A percentile compares a stretch with the other conserved stretches of the same genome.
These are phyloP conservation scores for Graphium colonna DNA, from an alignment of 2,888 invertebrate genomes.

Conservation along the genomic window DNA sequence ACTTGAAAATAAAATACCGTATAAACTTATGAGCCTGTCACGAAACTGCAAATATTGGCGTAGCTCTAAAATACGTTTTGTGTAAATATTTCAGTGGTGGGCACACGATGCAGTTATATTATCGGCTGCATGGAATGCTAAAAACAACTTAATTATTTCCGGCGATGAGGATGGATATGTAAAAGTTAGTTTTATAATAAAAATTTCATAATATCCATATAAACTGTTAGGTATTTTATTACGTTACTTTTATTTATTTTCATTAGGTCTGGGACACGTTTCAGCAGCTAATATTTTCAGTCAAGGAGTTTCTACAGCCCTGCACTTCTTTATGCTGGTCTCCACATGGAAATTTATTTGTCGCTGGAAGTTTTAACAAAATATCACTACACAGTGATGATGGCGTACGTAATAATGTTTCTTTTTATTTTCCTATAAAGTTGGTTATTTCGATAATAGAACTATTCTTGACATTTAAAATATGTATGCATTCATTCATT, in stretches of 20 bases:
- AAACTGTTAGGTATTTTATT: background rate
- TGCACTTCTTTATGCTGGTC: constrained; percentile 95
- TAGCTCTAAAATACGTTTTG: too few species aligned
- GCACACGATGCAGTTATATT: constrained; percentile 97
- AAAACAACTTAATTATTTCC: constrained; percentile 93
- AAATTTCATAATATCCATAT: background rate
- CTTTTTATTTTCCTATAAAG: background rate
- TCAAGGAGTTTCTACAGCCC: constrained; percentile 92
- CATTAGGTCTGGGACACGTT: constrained; percentile 92
- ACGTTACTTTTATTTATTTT: background rate
- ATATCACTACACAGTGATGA: constrained; percentile 95
- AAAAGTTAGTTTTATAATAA: constrained; percentile 76
- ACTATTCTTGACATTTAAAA: too few species aligned
- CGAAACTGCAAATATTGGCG: too few species aligned
- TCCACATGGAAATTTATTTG: constrained; percentile 93
- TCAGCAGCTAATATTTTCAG: constrained; percentile 92
- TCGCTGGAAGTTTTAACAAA: constrained; percentile 95
- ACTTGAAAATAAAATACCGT: too few species aligned
- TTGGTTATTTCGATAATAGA: too few species aligned
- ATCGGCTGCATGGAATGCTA: constrained; percentile 96
- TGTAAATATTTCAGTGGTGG: constrained; percentile 86
- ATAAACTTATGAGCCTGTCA: too few species aligned
- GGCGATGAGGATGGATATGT: constrained; percentile 97
- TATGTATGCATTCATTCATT: too few species aligned
- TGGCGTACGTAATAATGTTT: constrained; percentile 83